These are phyloP conservation scores for Elaphurus davidianus DNA, from an alignment of 2,113 vertebrate genomes.

Conservation along the genomic window DNA sequence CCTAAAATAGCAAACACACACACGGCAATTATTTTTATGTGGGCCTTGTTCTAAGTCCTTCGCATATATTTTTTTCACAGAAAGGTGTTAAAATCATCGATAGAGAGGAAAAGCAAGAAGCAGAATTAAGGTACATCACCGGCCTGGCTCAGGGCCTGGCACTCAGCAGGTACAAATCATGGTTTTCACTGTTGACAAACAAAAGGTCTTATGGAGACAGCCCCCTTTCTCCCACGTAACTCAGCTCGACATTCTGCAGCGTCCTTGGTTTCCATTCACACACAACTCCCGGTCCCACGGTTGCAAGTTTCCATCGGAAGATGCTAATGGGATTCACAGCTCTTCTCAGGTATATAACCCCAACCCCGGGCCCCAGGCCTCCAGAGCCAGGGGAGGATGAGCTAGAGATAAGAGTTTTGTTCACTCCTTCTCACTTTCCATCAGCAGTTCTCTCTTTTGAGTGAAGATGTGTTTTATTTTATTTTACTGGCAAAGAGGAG, in stretches of 20 bases:
- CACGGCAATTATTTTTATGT: not conserved
- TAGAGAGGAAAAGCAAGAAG: not conserved
- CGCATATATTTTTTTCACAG: not conserved
- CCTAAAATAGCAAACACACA: not conserved
- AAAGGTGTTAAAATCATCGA: not conserved
- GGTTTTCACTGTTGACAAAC: not conserved
- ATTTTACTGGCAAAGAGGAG: not conserved
- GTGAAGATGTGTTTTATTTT: slow-evolving; percentile 10
- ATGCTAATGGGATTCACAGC: not conserved
- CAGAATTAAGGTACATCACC: not conserved
- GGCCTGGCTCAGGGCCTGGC: not conserved
- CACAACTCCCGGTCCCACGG: not conserved
- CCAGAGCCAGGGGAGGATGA: not conserved
- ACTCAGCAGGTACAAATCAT: not conserved
- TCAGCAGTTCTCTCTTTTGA: not conserved
- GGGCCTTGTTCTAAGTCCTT: not conserved
- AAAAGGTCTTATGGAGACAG: not conserved
- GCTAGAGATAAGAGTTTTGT: not conserved
- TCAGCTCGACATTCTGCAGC: not conserved
- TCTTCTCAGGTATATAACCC: not conserved
- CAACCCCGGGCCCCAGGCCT: not conserved
- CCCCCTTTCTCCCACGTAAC: not conserved
- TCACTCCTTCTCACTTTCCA: slow-evolving; percentile 7
- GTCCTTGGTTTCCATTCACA: not conserved
- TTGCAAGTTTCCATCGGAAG: not conserved